phyloP scores from a whole-genome alignment of 2,888 invertebrate genomes.

The Lissonota sp. region DNA sequence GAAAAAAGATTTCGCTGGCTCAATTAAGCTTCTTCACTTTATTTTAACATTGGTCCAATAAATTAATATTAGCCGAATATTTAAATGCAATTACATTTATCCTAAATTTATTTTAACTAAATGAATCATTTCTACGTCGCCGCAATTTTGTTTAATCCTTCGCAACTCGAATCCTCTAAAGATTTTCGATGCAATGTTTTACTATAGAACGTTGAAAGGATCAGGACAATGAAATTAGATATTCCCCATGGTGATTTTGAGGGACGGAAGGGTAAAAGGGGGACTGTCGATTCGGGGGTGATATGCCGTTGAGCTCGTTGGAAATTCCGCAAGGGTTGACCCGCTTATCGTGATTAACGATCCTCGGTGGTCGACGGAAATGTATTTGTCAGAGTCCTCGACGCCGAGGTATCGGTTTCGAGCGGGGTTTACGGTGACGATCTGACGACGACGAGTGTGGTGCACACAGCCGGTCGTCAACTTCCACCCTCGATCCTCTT shows the following conservation, averaged over 20 bases:
- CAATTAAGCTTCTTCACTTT: too few species aligned
- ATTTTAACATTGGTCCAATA: too few species aligned
- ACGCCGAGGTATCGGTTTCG: constrained; percentile 8
- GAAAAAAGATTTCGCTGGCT: too few species aligned
- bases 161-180: too few species aligned
- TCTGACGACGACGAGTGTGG: constrained; percentile 5
- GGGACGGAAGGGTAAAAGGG: neutral
- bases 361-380: constrained; percentile 49
- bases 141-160: too few species aligned
- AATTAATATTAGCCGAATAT: too few species aligned
- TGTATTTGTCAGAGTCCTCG: constrained; percentile 63
- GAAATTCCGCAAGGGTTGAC: constrained; percentile 45
- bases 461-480: constrained; percentile 58
- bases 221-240: too few species aligned
- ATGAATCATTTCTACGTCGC: too few species aligned
- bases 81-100: too few species aligned
- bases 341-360: constrained; percentile 67
- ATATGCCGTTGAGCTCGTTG: constrained; percentile 17
- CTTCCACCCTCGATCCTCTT: constrained; percentile 4
- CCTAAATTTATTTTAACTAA: too few species aligned
- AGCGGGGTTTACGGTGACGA: constrained; percentile 9
- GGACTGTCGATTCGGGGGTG: constrained; percentile 7
- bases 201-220: too few species aligned
- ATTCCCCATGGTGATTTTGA: neutral
- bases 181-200: too few species aligned